A percentile compares a stretch with the other conserved stretches of the same genome.
Evolutionary conservation across 2,797 vertebrate species (phyloP).

Genomic region (Xiphophorus birchmanni): DNA sequence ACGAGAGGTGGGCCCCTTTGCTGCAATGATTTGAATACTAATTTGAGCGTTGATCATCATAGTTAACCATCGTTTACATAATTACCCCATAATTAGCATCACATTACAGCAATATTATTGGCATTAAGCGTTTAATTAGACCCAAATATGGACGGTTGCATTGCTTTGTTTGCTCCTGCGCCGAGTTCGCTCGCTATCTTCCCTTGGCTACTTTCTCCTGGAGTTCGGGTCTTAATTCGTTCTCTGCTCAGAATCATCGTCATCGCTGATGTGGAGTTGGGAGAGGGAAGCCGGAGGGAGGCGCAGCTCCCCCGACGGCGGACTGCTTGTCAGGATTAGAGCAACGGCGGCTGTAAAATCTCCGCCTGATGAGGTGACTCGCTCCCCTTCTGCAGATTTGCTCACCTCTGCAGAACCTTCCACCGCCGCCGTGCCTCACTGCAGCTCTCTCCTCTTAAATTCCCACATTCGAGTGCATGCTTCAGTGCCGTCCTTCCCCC

Average conservation of each 20-base stretch:
- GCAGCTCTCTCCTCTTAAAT: conserved; percentile 68
- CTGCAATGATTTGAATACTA: conserved; percentile 71
- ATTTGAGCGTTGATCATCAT: conserved; percentile 74
- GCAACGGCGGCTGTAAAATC: conserved; percentile 74
- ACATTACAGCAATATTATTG: conserved; percentile 73
- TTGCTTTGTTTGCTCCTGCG: conserved; percentile 49
- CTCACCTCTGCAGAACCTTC: conserved; percentile 69
- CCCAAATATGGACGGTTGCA: conserved; percentile 63
- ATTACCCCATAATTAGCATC: conserved; percentile 75
- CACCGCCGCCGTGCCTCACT: conserved; percentile 45
- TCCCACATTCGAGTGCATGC: conserved; percentile 63
- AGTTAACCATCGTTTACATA: conserved; percentile 78
- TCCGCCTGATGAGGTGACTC: conserved; percentile 77
- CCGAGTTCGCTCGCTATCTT: conserved; percentile 65
- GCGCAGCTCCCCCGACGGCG: conserved; percentile 64
- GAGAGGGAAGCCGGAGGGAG: conserved; percentile 19
- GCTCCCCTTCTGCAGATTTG: conserved; percentile 70
- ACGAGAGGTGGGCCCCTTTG: conserved; percentile 72
- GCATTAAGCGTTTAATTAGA: conserved; percentile 77
- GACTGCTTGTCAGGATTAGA: conserved; percentile 83
- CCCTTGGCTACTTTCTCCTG: conserved; percentile 77
- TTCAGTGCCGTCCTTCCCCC: conserved; percentile 50
- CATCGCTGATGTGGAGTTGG: conserved; percentile 36
- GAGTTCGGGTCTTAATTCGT: conserved; percentile 77
- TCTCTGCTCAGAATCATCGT: conserved; percentile 63